phyloP scores from a whole-genome alignment of 2,888 invertebrate species.

The Leptothorax acervorum region DNA sequence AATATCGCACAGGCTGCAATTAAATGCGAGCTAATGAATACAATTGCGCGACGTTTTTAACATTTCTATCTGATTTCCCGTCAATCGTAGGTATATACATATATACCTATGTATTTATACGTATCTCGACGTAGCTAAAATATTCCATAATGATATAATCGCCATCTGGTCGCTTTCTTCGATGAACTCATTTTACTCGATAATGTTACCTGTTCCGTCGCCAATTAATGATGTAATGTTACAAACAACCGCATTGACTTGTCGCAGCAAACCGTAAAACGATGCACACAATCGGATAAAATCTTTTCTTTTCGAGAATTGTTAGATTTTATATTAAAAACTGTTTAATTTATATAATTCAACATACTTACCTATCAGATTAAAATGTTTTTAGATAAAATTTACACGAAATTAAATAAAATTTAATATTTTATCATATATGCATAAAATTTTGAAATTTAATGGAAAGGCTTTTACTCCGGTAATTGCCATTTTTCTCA shows the following conservation, averaged over 20 bases:
- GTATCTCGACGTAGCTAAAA: slow-evolving; percentile 2
- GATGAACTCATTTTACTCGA: slow-evolving; percentile 60
- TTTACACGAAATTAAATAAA: background rate
- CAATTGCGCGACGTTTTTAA: slow-evolving; percentile 34
- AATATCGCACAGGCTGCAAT: slow-evolving; percentile 14
- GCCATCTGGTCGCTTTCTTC: slow-evolving; percentile 5
- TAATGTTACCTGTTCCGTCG: slow-evolving; percentile 60
- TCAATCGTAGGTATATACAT: slow-evolving; percentile 3
- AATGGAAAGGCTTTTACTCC: background rate
- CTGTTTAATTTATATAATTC: background rate
- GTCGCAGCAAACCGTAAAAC: slow-evolving; percentile 13
- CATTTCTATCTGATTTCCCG: slow-evolving; percentile 33
- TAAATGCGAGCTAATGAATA: slow-evolving; percentile 44
- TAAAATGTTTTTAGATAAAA: background rate
- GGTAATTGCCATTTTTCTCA: background rate
- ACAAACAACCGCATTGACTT: slow-evolving; percentile 18
- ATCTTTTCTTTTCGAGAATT: background rate
- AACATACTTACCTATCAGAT: background rate
- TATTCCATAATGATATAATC: slow-evolving; percentile 20
- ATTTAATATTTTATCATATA: background rate
- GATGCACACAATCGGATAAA: background rate
- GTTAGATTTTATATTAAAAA: background rate
- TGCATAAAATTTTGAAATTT: background rate
- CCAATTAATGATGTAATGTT: slow-evolving; percentile 57
- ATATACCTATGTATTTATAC: background rate